A percentile compares a stretch with the other conserved stretches of the same genome.
These are phyloP conservation scores for Bovichtus variegatus DNA, from an alignment of 2,797 vertebrate genomes.

Conservation along the genomic window DNA sequence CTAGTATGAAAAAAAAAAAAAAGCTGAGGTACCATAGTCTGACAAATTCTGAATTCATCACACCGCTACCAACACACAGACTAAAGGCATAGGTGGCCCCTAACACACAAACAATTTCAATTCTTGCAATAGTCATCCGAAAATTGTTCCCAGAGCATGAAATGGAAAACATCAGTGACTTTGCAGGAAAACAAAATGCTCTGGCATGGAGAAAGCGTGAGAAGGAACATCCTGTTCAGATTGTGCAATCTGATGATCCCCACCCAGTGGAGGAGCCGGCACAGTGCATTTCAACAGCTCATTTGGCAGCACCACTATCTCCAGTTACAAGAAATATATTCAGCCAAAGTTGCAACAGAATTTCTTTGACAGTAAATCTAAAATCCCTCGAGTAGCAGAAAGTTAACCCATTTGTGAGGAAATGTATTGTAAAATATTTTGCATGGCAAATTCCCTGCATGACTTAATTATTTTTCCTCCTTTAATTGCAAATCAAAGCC, in stretches of 20 bases:
- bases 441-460: slow-evolving; percentile 10
- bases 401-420: slow-evolving; percentile 12
- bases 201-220: background rate
- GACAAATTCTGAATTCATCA: slow-evolving; percentile 28
- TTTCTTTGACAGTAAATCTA: slow-evolving; percentile 3
- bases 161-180: slow-evolving; percentile 42
- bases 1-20: background rate
- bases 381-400: background rate
- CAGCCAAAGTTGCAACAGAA: background rate
- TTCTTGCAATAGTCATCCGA: slow-evolving; percentile 2
- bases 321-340: background rate
- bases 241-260: slow-evolving; percentile 40
- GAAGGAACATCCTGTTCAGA: slow-evolving; percentile 30
- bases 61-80: slow-evolving; percentile 2
- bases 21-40: background rate
- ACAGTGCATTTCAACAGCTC: slow-evolving; percentile 28
- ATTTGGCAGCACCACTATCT: slow-evolving; percentile 21
- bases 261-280: slow-evolving; percentile 56
- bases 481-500: slow-evolving; percentile 56
- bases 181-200: slow-evolving; percentile 39
- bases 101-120: slow-evolving; percentile 9
- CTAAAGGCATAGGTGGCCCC: background rate
- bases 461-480: slow-evolving; percentile 25
- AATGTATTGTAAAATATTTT: slow-evolving; percentile 33
- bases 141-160: slow-evolving; percentile 26